These are phyloP conservation scores for Drosophila mimica DNA, from an alignment of 2,888 invertebrate species.

Conservation along the genomic window DNA sequence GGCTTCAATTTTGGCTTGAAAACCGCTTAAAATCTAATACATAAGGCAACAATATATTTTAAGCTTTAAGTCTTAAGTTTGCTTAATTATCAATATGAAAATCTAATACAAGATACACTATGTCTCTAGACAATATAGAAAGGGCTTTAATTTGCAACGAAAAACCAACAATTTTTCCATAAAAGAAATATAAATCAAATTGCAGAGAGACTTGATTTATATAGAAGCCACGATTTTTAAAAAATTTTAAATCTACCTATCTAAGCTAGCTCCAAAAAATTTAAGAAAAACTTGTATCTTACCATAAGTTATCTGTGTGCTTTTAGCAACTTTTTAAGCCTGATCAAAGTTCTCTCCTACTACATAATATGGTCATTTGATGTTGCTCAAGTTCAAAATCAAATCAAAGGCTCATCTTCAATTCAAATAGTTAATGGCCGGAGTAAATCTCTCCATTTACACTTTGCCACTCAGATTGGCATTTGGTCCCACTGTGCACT, in stretches of 20 bases:
- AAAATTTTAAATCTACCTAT: rapidly evolving
- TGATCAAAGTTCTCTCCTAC: background rate
- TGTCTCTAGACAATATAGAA: background rate
- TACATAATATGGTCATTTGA: background rate
- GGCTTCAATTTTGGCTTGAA: background rate
- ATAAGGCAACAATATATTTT: background rate
- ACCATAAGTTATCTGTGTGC: background rate
- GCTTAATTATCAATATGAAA: background rate
- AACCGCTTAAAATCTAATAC: background rate
- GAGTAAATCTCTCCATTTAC: background rate
- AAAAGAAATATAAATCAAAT: background rate
- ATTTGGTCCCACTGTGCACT: constrained; percentile 37
- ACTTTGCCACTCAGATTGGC: background rate
- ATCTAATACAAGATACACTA: background rate
- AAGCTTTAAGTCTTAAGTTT: background rate
- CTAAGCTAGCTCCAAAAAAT: background rate
- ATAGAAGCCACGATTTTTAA: background rate
- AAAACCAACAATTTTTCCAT: background rate
- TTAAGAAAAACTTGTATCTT: background rate
- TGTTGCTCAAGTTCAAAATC: background rate
- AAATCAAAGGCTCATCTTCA: background rate
- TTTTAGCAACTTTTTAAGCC: background rate
- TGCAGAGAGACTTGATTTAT: background rate
- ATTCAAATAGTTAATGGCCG: background rate
- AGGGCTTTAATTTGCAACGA: background rate